Conservation (phyloP, 2,797 vertebrate species). For the Myotis vivesi region DNA sequence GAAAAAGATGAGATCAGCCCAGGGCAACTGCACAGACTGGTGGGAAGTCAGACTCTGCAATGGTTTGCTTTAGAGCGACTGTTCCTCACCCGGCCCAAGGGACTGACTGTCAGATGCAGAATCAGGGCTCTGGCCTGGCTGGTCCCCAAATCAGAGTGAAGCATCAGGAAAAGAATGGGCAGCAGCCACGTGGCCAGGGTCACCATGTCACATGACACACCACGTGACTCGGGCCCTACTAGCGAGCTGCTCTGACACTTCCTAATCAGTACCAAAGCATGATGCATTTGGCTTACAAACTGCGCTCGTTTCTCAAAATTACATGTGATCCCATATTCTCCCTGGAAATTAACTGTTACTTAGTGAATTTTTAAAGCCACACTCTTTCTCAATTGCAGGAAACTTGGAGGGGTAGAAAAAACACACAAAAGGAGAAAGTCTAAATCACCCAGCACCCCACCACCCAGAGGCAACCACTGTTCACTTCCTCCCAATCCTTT, state of each 20-base stretch:
- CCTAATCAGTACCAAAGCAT: not conserved
- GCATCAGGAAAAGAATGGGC: not conserved
- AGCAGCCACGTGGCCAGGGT: not conserved
- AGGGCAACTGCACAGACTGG: not conserved
- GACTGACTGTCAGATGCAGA: not conserved
- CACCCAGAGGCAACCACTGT: conserved; percentile 69
- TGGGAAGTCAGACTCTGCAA: not conserved
- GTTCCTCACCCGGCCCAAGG: not conserved
- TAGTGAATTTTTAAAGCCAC: conserved; percentile 48
- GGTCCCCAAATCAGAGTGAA: not conserved
- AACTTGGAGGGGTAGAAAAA: conserved; percentile 36
- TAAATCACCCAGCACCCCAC: conserved; percentile 67
- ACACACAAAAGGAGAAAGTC: conserved; percentile 48
- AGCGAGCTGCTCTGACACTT: not conserved
- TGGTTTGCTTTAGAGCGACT: not conserved
- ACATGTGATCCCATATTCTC: not conserved
- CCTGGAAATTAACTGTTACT: conserved; percentile 69
- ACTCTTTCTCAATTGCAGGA: conserved; percentile 47
- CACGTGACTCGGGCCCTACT: not conserved
- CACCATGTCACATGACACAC: not conserved
- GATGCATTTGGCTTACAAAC: not conserved
- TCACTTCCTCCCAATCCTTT: conserved; percentile 73
- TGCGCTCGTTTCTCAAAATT: conserved; percentile 17
- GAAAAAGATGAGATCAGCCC: not conserved
- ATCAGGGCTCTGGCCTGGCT: not conserved